These are phyloP conservation scores for Enteromius viviparus DNA, from an alignment of 2,797 vertebrate species.

Conservation along the genomic window DNA sequence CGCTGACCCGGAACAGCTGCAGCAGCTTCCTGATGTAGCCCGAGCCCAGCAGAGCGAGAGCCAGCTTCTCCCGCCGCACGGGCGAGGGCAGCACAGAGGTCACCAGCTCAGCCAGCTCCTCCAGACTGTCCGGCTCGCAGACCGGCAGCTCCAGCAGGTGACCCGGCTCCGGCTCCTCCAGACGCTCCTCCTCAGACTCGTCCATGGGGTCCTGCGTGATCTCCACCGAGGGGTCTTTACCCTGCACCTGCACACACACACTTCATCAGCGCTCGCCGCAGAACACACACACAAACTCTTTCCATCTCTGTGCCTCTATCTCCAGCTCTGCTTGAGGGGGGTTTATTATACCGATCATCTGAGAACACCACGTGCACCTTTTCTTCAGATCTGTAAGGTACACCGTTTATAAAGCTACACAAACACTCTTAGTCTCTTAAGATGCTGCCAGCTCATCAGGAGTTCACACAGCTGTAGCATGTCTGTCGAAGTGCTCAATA, in stretches of 20 bases:
- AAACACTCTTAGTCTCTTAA: too few relatives aligned
- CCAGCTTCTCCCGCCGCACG: slow-evolving; percentile 96
- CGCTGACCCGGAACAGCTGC: slow-evolving; percentile 94
- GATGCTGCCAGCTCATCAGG: too few relatives aligned
- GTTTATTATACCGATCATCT: too few relatives aligned
- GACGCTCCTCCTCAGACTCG: slow-evolving; percentile 97
- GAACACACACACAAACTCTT: too few relatives aligned
- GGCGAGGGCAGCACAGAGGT: slow-evolving; percentile 97
- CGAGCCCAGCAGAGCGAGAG: slow-evolving; percentile 94
- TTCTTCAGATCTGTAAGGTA: too few relatives aligned
- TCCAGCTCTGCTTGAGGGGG: too few relatives aligned
- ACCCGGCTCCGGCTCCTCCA: slow-evolving; percentile 96
- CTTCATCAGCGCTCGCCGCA: neutral
- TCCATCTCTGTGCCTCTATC: too few relatives aligned
- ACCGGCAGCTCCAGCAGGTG: slow-evolving; percentile 94
- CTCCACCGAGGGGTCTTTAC: slow-evolving; percentile 96
- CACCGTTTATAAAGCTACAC: too few relatives aligned
- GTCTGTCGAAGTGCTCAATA: too few relatives aligned
- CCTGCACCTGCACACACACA: slow-evolving; percentile 85
- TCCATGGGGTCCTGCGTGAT: slow-evolving; percentile 97
- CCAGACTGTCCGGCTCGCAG: slow-evolving; percentile 92
- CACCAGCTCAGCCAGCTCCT: slow-evolving; percentile 98
- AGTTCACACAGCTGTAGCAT: too few relatives aligned
- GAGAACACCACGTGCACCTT: too few relatives aligned
- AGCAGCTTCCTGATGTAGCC: slow-evolving; percentile 98